phyloP scores from a whole-genome alignment of 2,797 vertebrate species.

The Urocyon cinereoargenteus region DNA sequence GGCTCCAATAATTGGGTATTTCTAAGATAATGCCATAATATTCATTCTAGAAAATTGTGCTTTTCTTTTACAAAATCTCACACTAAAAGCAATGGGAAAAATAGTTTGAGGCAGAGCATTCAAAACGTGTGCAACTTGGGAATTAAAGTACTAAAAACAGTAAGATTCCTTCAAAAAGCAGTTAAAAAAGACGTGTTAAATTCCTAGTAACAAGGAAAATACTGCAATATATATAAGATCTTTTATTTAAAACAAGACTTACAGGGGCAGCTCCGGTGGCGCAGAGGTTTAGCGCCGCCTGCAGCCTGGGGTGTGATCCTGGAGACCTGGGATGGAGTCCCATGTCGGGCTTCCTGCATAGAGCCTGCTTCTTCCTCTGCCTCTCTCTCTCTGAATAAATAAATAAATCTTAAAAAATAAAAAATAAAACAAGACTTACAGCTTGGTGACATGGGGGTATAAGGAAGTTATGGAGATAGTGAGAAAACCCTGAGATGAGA shows the following conservation, averaged over 20 bases:
- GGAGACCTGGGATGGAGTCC: no score
- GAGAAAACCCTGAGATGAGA: background rate
- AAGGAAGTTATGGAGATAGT: background rate
- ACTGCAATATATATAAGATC: background rate
- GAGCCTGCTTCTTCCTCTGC: no score
- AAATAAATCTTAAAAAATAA: no score
- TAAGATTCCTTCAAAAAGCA: background rate
- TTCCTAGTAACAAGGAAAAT: conserved; percentile 18
- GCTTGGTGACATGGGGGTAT: background rate
- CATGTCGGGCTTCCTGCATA: no score
- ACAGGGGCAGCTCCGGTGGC: background rate
- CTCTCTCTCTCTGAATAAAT: no score
- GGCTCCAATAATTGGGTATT: background rate
- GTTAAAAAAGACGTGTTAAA: background rate
- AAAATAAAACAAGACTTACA: background rate
- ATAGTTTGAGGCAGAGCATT: background rate
- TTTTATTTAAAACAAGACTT: background rate
- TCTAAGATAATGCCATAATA: background rate
- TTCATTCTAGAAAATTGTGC: background rate
- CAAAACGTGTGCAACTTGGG: background rate
- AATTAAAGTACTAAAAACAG: conserved; percentile 1
- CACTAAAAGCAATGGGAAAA: conserved; percentile 3
- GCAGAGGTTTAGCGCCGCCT: no score
- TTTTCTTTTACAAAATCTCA: conserved; percentile 31
- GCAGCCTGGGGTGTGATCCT: no score